phyloP scores from a whole-genome alignment of 2,113 vertebrate species.

The Urocolius indicus region DNA sequence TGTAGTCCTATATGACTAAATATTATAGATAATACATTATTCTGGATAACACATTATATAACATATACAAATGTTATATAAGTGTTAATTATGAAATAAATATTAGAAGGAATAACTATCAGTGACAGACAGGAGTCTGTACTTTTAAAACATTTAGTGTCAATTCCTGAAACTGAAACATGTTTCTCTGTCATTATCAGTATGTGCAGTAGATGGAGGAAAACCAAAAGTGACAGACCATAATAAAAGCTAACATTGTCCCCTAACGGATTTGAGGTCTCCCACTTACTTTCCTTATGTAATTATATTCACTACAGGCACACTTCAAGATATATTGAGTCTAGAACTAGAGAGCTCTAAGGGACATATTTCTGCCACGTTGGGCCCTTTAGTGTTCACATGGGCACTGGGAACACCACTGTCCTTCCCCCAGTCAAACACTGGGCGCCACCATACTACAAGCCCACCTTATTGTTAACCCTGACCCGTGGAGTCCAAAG shows the following conservation, averaged over 20 bases:
- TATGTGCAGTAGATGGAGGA: neutral
- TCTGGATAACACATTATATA: too few species aligned
- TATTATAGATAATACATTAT: too few species aligned
- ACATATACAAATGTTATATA: too few species aligned
- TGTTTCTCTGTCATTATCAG: neutral
- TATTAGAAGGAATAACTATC: neutral
- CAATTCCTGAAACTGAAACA: neutral
- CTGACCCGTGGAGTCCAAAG: neutral
- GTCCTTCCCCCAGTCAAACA: neutral
- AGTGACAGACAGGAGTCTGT: neutral
- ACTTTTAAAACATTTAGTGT: neutral
- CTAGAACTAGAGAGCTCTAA: neutral
- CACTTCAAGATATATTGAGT: neutral
- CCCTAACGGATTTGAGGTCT: neutral
- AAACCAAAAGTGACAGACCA: neutral
- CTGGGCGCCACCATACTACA: neutral
- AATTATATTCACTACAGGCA: neutral
- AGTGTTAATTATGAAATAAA: neutral
- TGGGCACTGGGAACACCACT: neutral
- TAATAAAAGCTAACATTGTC: neutral
- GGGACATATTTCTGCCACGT: neutral
- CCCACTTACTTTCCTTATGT: neutral
- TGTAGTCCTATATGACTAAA: too few species aligned
- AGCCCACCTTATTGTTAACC: fast-evolving
- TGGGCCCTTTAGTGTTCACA: neutral